Percentiles rank a stretch among this genome's conserved stretches.
These are phyloP conservation scores for Fulica atra DNA, from an alignment of 2,113 vertebrate genomes.

Conservation along the genomic window DNA sequence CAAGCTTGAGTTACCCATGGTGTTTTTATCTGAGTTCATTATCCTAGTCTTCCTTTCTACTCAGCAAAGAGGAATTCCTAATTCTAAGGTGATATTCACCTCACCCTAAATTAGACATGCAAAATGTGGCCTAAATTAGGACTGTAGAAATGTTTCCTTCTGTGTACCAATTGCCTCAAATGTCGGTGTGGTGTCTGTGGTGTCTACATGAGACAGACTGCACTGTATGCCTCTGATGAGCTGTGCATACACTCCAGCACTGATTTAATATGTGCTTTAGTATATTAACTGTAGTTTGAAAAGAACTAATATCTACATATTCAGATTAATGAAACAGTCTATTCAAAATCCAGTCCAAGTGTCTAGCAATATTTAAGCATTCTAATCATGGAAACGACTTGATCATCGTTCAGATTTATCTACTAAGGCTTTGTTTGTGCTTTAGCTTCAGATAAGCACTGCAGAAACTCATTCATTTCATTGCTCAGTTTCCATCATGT, in stretches of 20 bases:
- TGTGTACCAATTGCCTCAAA: not conserved
- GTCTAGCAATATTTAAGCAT: not conserved
- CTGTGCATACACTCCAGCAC: not conserved
- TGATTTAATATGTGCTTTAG: not conserved
- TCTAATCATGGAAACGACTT: not conserved
- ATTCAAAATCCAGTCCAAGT: not conserved
- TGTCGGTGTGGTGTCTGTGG: not conserved
- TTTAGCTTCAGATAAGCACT: not conserved
- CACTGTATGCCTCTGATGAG: not conserved
- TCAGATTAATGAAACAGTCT: not conserved
- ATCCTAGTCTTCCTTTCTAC: not conserved
- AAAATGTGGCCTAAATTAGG: not conserved
- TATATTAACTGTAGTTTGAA: not conserved
- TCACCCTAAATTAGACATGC: not conserved
- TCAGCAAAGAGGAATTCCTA: not conserved
- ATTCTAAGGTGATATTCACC: not conserved
- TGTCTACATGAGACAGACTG: not conserved
- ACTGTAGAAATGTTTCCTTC: not conserved
- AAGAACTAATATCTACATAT: not conserved
- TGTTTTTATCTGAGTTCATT: not conserved
- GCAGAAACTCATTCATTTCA: not conserved
- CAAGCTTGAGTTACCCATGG: not conserved
- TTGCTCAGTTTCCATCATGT: not conserved
- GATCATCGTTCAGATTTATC: not conserved
- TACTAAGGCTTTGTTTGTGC: not conserved